These are phyloP conservation scores for Agrochola circellaris DNA, from an alignment of 2,888 invertebrate genomes.

Conservation along the genomic window DNA sequence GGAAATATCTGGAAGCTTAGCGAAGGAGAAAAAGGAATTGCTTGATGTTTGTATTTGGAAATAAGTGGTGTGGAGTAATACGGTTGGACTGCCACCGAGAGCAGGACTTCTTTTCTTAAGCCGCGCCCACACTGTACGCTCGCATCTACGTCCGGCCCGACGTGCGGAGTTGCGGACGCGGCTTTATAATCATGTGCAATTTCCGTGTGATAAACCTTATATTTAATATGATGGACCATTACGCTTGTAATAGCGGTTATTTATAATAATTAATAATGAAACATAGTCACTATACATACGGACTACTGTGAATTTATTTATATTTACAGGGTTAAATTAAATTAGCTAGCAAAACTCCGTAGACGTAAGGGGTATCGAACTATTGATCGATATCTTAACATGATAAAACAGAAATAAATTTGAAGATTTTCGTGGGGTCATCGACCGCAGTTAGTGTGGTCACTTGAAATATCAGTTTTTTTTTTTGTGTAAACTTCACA, in stretches of 20 bases:
- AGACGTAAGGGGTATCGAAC: too few relatives aligned
- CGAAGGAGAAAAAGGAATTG: conserved; percentile 17
- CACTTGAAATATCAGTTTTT: too few relatives aligned
- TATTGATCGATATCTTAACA: too few relatives aligned
- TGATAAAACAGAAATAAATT: too few relatives aligned
- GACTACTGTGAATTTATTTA: conserved; percentile 36
- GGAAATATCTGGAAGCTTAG: conserved; percentile 25
- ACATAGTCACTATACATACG: conserved; percentile 34
- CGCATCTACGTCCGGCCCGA: neutral
- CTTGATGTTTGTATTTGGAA: conserved; percentile 14
- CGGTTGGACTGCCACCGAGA: conserved; percentile 15
- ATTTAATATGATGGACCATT: conserved; percentile 38
- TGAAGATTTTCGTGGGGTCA: too few relatives aligned
- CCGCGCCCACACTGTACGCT: conserved; percentile 7
- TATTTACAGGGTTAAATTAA: neutral
- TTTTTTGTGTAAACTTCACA: too few relatives aligned
- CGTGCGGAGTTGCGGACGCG: conserved; percentile 14
- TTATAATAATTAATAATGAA: conserved; percentile 24
- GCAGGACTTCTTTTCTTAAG: conserved; percentile 12
- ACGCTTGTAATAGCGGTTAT: conserved; percentile 48
- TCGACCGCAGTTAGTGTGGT: too few relatives aligned
- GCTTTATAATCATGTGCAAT: conserved; percentile 51
- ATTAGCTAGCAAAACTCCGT: too few relatives aligned
- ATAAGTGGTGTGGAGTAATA: neutral
- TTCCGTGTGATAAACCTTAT: conserved; percentile 48